Evolutionary conservation across 2,888 invertebrate species (phyloP).

Genomic region (Steinernema hermaphroditum): DNA sequence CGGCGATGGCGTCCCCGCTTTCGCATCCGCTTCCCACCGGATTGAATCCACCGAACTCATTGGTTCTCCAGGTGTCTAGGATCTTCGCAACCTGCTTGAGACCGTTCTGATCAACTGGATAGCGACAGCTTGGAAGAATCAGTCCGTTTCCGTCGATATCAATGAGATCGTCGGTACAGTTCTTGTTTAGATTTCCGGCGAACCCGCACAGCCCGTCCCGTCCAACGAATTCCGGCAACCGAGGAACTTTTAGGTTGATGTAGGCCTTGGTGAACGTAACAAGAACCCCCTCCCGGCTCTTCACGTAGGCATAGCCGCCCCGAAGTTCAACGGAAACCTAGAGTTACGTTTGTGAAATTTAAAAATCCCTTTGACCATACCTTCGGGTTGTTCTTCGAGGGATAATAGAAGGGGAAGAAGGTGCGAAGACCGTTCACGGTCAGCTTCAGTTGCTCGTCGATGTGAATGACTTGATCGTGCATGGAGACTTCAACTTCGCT

Average conservation of each 20-base stretch:
- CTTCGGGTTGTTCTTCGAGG: not conserved
- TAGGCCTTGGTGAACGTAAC: not conserved
- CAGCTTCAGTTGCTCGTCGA: not conserved
- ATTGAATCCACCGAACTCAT: not conserved
- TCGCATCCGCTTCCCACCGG: not conserved
- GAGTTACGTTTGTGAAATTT: not conserved
- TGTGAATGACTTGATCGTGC: not conserved
- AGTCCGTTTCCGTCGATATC: not conserved
- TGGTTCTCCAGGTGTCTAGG: not conserved
- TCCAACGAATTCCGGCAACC: not conserved
- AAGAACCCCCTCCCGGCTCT: not conserved
- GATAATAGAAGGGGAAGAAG: slow-evolving; percentile 3
- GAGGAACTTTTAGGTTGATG: not conserved
- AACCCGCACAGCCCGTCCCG: not conserved
- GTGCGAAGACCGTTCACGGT: not conserved
- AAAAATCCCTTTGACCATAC: not conserved
- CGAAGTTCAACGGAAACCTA: slow-evolving; percentile 8
- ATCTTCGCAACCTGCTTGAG: not conserved
- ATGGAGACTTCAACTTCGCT: not conserved
- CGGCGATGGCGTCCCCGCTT: not conserved
- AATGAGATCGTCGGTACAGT: slow-evolving; percentile 1
- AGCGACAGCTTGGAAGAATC: not conserved
- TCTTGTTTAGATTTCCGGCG: not conserved
- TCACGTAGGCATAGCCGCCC: not conserved
- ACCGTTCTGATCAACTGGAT: not conserved